Percentiles rank a stretch among this genome's conserved stretches.
Evolutionary conservation across 1,140 invertebrate species (phyloP).

Genomic region (Brachionus koreanus): DNA sequence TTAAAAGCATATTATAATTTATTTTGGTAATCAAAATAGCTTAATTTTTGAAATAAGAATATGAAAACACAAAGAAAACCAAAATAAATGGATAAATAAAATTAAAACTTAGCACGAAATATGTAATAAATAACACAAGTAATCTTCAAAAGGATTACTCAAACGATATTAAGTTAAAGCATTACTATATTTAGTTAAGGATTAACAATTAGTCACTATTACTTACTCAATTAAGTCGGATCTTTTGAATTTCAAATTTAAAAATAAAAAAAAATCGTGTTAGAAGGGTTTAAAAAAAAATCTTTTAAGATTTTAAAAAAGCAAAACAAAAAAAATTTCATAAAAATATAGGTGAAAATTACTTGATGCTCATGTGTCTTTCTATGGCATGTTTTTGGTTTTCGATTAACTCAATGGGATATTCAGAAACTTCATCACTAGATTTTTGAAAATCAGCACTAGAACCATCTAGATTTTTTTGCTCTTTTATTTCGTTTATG

Average conservation of each 20-base stretch:
- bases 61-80: background rate
- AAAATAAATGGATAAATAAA: background rate
- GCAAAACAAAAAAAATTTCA: background rate
- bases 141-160: conserved; percentile 61
- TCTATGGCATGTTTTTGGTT: conserved; percentile 81
- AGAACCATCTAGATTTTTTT: conserved; percentile 33
- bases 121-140: conserved; percentile 44
- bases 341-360: conserved; percentile 56
- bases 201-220: conserved; percentile 3
- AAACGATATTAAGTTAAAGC: conserved; percentile 66
- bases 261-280: conserved; percentile 20
- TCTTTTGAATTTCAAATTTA: background rate
- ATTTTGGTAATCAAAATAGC: no score
- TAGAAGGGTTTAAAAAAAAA: conserved; percentile 10
- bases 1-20: no score
- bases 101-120: background rate
- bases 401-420: conserved; percentile 92
- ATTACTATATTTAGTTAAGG: background rate
- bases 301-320: conserved; percentile 23
- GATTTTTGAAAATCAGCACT: conserved; percentile 74
- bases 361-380: conserved; percentile 82
- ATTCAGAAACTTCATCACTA: conserved; percentile 89
- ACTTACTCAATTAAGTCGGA: conserved; percentile 22
- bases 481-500: conserved; percentile 38
- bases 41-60: background rate